A percentile compares a stretch with the other conserved stretches of the same genome.
These are phyloP conservation scores for Uloborus diversus DNA, from an alignment of 1,140 invertebrate species.

Conservation along the genomic window DNA sequence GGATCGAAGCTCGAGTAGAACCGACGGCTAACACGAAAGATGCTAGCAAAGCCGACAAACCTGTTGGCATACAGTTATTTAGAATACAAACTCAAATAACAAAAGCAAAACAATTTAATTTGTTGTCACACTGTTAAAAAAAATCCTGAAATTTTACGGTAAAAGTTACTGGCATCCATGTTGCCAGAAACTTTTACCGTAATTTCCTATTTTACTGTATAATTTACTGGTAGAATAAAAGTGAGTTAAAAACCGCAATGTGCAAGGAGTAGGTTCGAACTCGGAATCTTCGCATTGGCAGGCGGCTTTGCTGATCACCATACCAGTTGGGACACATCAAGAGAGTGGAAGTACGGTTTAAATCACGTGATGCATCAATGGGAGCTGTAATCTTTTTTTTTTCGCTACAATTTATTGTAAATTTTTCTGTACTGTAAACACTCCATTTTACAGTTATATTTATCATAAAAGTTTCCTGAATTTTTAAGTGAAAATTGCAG, in stretches of 20 bases:
- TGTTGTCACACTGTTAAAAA: neutral
- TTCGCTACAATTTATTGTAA: no score
- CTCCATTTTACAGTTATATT: no score
- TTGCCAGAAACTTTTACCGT: no score
- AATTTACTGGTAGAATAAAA: neutral
- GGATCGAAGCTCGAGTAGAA: constrained; percentile 47
- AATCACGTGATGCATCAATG: neutral
- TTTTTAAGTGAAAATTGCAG: neutral
- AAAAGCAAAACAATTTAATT: neutral
- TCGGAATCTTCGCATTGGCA: no score
- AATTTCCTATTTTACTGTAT: no score
- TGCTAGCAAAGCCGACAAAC: neutral
- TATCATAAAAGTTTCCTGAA: no score
- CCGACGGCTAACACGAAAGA: constrained; percentile 12
- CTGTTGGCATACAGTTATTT: neutral
- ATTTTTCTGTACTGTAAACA: no score
- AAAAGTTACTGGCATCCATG: no score
- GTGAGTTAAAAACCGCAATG: neutral
- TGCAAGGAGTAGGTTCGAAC: no score
- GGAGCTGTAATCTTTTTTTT: neutral
- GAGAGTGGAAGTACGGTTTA: neutral
- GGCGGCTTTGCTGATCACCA: no score
- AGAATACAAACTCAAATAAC: neutral
- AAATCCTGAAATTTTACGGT: no score
- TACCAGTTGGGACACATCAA: no score